A percentile compares a stretch with the other conserved stretches of the same genome.
Evolutionary conservation across 2,113 vertebrate species (phyloP).

Genomic region (Struthio camelus): DNA sequence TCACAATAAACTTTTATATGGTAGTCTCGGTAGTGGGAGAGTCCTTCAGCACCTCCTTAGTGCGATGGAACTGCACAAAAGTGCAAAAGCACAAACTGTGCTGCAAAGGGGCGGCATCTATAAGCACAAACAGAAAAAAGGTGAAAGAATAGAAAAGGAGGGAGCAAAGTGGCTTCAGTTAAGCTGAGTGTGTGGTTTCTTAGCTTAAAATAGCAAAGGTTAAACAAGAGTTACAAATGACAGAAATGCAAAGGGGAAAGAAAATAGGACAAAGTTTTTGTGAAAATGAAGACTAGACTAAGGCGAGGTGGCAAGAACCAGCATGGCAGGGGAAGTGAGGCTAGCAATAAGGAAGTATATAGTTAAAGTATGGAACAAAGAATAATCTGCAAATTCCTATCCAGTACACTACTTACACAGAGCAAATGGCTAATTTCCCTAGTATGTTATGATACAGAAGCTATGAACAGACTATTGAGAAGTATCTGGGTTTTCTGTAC

Average conservation of each 20-base stretch:
- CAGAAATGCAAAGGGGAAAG: neutral
- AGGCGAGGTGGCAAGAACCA: neutral
- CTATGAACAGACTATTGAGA: neutral
- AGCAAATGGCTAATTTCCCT: neutral
- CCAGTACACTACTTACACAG: neutral
- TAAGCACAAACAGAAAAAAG: neutral
- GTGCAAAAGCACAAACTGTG: neutral
- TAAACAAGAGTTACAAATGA: neutral
- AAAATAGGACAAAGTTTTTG: neutral
- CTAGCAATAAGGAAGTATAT: neutral
- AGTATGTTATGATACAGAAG: neutral
- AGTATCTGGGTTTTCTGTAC: neutral
- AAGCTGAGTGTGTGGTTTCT: neutral
- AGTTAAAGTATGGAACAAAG: neutral
- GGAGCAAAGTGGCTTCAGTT: neutral
- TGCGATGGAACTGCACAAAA: neutral
- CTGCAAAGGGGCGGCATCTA: neutral
- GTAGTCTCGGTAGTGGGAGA: neutral
- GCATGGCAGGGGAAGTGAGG: neutral
- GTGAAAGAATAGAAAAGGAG: neutral
- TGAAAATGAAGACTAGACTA: neutral
- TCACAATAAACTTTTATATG: neutral
- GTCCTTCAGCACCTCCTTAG: neutral
- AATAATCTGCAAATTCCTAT: neutral
- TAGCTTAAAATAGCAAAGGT: neutral